Conservation (phyloP, 2,113 vertebrate genomes). For the Coracopsis vasa region DNA sequence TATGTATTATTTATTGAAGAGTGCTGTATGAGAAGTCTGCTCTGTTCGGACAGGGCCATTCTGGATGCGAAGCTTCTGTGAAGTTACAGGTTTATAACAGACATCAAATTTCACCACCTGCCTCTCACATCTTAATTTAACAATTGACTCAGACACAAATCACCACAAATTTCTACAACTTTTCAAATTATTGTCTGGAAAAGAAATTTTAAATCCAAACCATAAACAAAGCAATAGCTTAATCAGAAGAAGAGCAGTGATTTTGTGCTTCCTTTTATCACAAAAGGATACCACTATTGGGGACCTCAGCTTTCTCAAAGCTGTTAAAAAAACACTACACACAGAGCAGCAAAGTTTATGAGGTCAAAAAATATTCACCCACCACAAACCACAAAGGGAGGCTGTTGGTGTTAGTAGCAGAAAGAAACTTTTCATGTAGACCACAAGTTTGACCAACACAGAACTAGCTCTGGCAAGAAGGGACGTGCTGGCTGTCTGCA, state of each 20-base stretch:
- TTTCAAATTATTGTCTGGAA: neutral
- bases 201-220: neutral
- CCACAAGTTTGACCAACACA: slow-evolving; percentile 51
- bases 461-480: neutral
- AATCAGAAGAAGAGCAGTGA: neutral
- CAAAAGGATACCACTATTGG: neutral
- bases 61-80: neutral
- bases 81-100: neutral
- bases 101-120: neutral
- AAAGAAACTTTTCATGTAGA: neutral
- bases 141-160: neutral
- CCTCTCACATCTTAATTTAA: neutral
- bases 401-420: slow-evolving; percentile 2
- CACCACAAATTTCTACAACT: neutral
- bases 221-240: neutral
- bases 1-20: neutral
- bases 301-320: neutral
- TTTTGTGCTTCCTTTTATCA: neutral
- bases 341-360: slow-evolving; percentile 35
- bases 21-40: neutral
- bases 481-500: fast-evolving
- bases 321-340: slow-evolving; percentile 67
- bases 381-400: slow-evolving; percentile 78
- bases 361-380: slow-evolving; percentile 75
- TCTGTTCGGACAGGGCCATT: neutral